A percentile compares a stretch with the other conserved stretches of the same genome.
These are phyloP conservation scores for Notoglanidium macrostoma DNA, from an alignment of 2,797 vertebrate genomes.

Conservation along the genomic window DNA sequence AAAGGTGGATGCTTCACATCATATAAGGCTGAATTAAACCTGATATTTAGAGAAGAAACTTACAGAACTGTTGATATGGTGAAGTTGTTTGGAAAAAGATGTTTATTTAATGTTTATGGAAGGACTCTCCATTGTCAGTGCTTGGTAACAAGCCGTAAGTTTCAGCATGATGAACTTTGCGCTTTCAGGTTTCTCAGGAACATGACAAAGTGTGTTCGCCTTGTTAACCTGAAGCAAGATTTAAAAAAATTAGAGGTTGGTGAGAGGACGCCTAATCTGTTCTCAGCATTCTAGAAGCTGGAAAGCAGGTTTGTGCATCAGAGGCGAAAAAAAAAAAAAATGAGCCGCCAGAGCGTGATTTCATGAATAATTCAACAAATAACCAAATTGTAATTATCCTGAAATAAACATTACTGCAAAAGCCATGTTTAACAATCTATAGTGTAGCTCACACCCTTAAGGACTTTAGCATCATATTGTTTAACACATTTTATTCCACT, in stretches of 20 bases:
- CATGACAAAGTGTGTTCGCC: neutral
- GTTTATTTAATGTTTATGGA: neutral
- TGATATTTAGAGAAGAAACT: neutral
- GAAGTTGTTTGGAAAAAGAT: neutral
- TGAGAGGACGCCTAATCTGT: neutral
- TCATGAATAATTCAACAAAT: conserved; percentile 22
- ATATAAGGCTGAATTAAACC: neutral
- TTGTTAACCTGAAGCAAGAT: neutral
- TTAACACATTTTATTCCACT: neutral
- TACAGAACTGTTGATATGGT: neutral
- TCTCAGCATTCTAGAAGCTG: neutral
- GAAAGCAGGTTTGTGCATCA: neutral
- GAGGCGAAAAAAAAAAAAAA: neutral
- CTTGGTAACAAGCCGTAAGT: neutral
- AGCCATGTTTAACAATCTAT: neutral
- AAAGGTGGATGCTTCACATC: neutral
- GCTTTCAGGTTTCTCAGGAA: neutral
- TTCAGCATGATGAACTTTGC: neutral
- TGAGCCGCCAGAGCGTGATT: conserved; percentile 4
- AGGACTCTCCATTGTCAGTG: neutral
- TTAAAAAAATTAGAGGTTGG: neutral
- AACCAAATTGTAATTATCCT: conserved; percentile 2
- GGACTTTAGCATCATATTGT: neutral
- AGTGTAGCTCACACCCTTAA: neutral
- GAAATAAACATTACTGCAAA: conserved; percentile 8